phyloP scores from a whole-genome alignment of 2,888 invertebrate species.

The Anaspis maculata region DNA sequence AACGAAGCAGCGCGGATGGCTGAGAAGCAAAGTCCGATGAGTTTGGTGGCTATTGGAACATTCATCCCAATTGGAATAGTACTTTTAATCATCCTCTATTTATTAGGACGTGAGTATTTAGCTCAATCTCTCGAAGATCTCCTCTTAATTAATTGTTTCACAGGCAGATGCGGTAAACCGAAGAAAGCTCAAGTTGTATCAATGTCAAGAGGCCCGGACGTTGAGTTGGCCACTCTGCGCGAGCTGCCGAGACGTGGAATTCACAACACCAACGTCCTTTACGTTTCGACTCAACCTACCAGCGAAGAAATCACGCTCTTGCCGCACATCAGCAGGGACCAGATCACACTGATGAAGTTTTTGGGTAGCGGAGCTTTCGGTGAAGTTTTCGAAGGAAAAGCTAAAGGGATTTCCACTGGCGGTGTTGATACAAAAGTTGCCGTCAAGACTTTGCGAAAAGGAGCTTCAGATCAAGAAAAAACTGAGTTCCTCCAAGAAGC shows the following conservation, averaged over 20 bases:
- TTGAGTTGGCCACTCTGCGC: conserved; percentile 78
- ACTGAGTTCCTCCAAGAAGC: conserved; percentile 95
- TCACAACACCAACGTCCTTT: conserved; percentile 78
- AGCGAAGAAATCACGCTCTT: conserved; percentile 58
- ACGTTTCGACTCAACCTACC: conserved; percentile 51
- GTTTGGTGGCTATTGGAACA: conserved; percentile 53
- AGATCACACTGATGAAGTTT: conserved; percentile 80
- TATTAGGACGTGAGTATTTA: conserved; percentile 48
- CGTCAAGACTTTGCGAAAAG: conserved; percentile 87
- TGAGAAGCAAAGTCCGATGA: conserved; percentile 46
- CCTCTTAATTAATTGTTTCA: too few relatives aligned
- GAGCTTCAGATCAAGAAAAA: conserved; percentile 83
- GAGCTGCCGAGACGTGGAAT: conserved; percentile 68
- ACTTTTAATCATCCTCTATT: conserved; percentile 41
- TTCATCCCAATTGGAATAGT: conserved; percentile 50
- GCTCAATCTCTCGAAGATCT: conserved; percentile 1
- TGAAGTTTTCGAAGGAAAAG: conserved; percentile 90
- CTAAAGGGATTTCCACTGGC: conserved; percentile 54
- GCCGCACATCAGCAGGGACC: conserved; percentile 75
- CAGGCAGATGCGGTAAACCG: conserved; percentile 47
- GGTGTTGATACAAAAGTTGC: conserved; percentile 72
- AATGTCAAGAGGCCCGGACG: conserved; percentile 50
- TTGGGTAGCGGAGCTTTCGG: conserved; percentile 96
- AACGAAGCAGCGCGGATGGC: conserved; percentile 41
- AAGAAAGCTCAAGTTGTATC: conserved; percentile 52